These are phyloP conservation scores for Eriocheir sinensis DNA, from an alignment of 1,140 invertebrate species.

Conservation along the genomic window DNA sequence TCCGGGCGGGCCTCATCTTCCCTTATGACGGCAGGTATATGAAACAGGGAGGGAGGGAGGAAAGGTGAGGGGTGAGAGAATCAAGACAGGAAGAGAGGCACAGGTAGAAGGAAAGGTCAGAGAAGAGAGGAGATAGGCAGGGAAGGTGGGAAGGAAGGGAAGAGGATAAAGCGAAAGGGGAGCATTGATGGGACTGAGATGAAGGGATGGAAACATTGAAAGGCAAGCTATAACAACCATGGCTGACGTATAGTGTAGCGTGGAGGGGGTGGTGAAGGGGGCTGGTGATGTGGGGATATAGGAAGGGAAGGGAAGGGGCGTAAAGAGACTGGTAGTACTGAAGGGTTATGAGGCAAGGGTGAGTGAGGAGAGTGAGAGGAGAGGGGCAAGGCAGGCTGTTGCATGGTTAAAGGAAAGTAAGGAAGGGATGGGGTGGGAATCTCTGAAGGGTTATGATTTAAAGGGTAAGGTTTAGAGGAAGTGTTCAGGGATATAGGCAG, in stretches of 20 bases:
- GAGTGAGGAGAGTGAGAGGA: no score
- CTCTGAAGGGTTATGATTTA: no score
- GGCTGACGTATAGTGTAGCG: no score
- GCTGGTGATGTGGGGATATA: background rate
- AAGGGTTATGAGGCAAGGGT: no score
- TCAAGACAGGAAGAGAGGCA: no score
- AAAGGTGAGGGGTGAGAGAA: background rate
- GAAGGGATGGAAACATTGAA: no score
- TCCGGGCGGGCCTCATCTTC: background rate
- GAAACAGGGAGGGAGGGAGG: background rate
- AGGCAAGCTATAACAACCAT: background rate
- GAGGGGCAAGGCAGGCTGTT: background rate
- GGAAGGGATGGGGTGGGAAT: no score
- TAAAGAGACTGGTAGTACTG: background rate
- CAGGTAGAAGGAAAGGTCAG: no score
- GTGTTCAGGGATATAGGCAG: background rate
- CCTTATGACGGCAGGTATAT: background rate
- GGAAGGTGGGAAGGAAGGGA: background rate
- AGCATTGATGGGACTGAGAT: no score
- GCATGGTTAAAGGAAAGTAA: no score
- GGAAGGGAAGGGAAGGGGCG: background rate
- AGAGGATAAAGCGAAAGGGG: no score
- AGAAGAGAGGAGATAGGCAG: background rate
- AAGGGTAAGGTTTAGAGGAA: no score
- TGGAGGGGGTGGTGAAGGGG: background rate